A percentile compares a stretch with the other conserved stretches of the same genome.
These are phyloP conservation scores for Pleuronectes platessa DNA, from an alignment of 2,113 vertebrate species.

Conservation along the genomic window DNA sequence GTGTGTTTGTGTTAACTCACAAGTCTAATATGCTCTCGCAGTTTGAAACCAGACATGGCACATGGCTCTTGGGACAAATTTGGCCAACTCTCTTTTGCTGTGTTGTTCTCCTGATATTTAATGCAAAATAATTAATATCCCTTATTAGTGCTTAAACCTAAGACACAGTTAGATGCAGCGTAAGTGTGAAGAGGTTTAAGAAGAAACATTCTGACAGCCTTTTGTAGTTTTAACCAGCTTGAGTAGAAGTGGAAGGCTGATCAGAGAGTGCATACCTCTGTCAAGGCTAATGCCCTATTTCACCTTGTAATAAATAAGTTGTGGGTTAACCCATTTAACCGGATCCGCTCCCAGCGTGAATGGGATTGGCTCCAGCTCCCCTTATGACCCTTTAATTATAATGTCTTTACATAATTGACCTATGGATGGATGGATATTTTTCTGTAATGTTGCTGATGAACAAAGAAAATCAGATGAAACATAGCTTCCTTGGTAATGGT, in stretches of 20 bases:
- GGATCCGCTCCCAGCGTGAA: too few relatives aligned
- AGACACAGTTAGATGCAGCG: background rate
- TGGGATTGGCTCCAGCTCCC: too few relatives aligned
- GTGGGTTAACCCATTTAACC: too few relatives aligned
- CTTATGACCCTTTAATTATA: too few relatives aligned
- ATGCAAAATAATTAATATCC: background rate
- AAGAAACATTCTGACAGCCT: background rate
- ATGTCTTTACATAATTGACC: too few relatives aligned
- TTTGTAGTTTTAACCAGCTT: background rate
- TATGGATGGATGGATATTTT: too few relatives aligned
- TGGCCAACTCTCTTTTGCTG: background rate
- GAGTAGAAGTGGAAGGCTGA: too few relatives aligned
- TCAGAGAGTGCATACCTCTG: background rate
- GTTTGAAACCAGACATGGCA: background rate
- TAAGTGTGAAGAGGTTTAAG: too few relatives aligned
- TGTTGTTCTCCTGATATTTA: background rate
- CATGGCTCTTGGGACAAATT: constrained; percentile 10
- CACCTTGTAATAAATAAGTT: background rate
- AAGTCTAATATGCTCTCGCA: constrained; percentile 14
- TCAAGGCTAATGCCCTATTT: background rate
- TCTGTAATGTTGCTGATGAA: too few relatives aligned
- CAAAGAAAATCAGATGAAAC: too few relatives aligned
- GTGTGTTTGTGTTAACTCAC: constrained; percentile 15
- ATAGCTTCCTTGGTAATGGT: background rate
- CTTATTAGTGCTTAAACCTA: background rate